Conservation (phyloP, 2,888 invertebrate species). For the Petrophora chlorosata region DNA sequence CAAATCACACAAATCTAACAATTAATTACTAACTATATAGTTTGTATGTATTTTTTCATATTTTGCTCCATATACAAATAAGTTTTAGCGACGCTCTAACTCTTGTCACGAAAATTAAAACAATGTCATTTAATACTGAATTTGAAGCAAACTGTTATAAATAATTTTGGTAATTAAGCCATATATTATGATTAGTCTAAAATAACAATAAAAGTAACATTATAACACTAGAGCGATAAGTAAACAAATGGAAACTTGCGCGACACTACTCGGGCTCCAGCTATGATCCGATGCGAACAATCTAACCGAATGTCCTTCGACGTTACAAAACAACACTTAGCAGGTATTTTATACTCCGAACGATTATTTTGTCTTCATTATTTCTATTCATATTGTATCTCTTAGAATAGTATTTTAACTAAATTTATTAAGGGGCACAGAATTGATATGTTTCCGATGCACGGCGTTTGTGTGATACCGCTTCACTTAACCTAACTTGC, state of each 20-base stretch:
- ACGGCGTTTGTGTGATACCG: constrained; percentile 87
- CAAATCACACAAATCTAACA: constrained; percentile 84
- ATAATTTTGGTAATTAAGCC: constrained; percentile 80
- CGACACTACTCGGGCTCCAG: constrained; percentile 73
- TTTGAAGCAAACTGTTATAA: constrained; percentile 75
- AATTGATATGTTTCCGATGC: constrained; percentile 91
- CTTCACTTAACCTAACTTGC: constrained; percentile 82
- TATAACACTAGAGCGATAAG: constrained; percentile 61
- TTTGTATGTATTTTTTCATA: constrained; percentile 70
- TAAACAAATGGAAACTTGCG: constrained; percentile 65
- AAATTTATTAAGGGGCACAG: constrained; percentile 89
- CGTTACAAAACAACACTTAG: constrained; percentile 79
- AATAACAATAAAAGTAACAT: constrained; percentile 69
- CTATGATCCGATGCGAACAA: constrained; percentile 59
- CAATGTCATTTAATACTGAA: constrained; percentile 80
- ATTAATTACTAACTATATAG: constrained; percentile 82
- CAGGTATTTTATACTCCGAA: constrained; percentile 80
- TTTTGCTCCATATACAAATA: constrained; percentile 83
- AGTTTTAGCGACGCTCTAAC: constrained; percentile 66
- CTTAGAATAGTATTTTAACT: constrained; percentile 81
- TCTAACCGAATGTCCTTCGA: constrained; percentile 63
- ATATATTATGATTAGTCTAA: constrained; percentile 63
- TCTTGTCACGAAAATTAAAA: constrained; percentile 64
- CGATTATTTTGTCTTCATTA: constrained; percentile 76
- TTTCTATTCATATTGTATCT: constrained; percentile 80